A percentile compares a stretch with the other conserved stretches of the same genome.
These are phyloP conservation scores for Drosophila tropicalis DNA, from an alignment of 1,140 invertebrate genomes.

Conservation along the genomic window DNA sequence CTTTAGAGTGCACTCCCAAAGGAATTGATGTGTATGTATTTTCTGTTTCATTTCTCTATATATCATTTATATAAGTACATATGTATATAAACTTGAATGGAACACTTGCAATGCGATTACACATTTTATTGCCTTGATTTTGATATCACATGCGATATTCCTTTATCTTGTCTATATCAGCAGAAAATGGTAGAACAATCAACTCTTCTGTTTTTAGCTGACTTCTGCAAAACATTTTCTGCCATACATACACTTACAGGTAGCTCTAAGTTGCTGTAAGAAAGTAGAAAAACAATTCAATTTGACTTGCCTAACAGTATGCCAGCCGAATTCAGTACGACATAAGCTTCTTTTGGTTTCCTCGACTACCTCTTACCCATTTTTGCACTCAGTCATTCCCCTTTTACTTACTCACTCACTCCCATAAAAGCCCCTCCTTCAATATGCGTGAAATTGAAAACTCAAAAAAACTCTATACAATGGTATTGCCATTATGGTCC, in stretches of 20 bases:
- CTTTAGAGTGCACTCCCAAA: not conserved
- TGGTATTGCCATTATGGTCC: slow-evolving; percentile 67
- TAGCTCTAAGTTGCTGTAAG: slow-evolving; percentile 16
- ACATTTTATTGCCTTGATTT: slow-evolving; percentile 24
- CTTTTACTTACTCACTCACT: slow-evolving; percentile 14
- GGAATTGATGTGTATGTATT: not conserved
- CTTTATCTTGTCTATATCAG: slow-evolving; percentile 28
- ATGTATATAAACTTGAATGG: slow-evolving; percentile 1
- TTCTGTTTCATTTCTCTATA: not conserved
- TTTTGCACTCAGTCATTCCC: not conserved
- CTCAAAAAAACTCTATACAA: slow-evolving; percentile 71
- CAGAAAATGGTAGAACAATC: slow-evolving; percentile 44
- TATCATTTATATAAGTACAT: not conserved
- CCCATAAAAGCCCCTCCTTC: slow-evolving; percentile 23
- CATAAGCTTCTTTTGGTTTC: slow-evolving; percentile 12
- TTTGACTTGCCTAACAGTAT: slow-evolving; percentile 18
- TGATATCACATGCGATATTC: slow-evolving; percentile 13
- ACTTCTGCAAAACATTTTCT: slow-evolving; percentile 42
- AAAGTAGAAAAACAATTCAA: slow-evolving; percentile 16
- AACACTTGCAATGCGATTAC: slow-evolving; percentile 11
- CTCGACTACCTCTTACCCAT: not conserved
- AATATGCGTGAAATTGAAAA: slow-evolving; percentile 75
- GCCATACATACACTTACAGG: slow-evolving; percentile 14
- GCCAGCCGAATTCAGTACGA: slow-evolving; percentile 38
- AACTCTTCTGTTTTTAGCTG: slow-evolving; percentile 54